A percentile compares a stretch with the other conserved stretches of the same genome.
Conservation (phyloP, 2,797 vertebrate genomes). For the Loriculus beryllinus region DNA sequence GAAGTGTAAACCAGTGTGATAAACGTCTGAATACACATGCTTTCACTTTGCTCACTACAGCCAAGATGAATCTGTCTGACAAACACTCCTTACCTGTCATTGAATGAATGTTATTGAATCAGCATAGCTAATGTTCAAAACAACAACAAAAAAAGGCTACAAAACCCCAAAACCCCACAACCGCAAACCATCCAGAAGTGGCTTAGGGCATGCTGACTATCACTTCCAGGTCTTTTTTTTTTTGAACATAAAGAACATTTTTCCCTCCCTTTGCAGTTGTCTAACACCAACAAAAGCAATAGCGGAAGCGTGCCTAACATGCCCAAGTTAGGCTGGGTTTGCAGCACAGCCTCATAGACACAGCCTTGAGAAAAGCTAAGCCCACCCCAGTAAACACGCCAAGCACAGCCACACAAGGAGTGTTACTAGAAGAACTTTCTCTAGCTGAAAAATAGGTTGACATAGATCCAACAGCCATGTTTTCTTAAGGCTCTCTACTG, state of each 20-base stretch:
- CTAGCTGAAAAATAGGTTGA: background rate
- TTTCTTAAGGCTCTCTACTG: background rate
- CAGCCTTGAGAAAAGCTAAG: background rate
- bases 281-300: background rate
- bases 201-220: background rate
- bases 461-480: background rate
- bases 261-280: background rate
- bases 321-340: background rate
- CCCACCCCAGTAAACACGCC: background rate
- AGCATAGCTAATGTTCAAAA: background rate
- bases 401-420: background rate
- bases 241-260: background rate
- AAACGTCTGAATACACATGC: background rate
- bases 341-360: background rate
- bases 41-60: background rate
- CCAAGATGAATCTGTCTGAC: background rate
- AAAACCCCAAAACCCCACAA: background rate
- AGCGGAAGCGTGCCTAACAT: rapidly evolving
- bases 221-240: background rate
- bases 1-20: background rate
- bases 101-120: background rate
- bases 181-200: background rate
- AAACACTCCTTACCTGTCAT: background rate
- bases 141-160: background rate
- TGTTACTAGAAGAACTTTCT: rapidly evolving